Base-by-base conservation (phyloP, 2,888 invertebrate genomes). In the Apoda limacodes region DNA sequence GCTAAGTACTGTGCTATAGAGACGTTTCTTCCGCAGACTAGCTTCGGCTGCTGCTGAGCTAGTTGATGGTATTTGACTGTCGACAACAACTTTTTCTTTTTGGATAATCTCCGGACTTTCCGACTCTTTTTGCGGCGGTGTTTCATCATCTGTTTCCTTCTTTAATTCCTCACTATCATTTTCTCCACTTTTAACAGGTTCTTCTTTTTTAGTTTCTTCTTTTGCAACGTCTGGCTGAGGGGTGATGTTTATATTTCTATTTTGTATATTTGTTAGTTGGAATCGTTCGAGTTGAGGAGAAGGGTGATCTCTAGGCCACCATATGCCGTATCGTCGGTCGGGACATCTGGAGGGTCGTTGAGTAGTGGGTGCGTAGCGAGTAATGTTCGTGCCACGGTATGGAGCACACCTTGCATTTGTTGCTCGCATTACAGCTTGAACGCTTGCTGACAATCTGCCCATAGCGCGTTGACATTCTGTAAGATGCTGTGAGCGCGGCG, bases 1-100 rank as follows among this genome's bases (percentile, higher is more conserved):
- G 39, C 83, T 78, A 4, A 84, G 54, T 1, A 83, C 83, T 4
- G 83, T 81, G 42, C 83, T 80, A 49, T 83, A 83, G 3, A 82
- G 53, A n/a, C 82, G 69, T 42, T 80, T 82, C 42, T 74, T 69
- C 28, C 60, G 56, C 20, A 66, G 39, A 10, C 62, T 64, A 0
- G 50, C 46, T 11, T 74, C 71, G 19, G 59, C 43, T 9, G 61
- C 57, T 2, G 66, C 67, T 5, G 67, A 51, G 39, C 69, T 74
- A 6, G 72, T 71, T 4, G 68, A 68, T 4, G 74, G 67, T 23
- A 56, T 35, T 42, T 71, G 63, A 7, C 47, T 59, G 26, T 70
- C 72, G 3, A 48, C 43, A 3, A 54, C 46, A 5, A 57, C 30
- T 34, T 45, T 50, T 20, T 61, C 55, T 30, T 58, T 64, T 33